Conservation (phyloP, 2,113 vertebrate species). For the Azemiops feae region DNA sequence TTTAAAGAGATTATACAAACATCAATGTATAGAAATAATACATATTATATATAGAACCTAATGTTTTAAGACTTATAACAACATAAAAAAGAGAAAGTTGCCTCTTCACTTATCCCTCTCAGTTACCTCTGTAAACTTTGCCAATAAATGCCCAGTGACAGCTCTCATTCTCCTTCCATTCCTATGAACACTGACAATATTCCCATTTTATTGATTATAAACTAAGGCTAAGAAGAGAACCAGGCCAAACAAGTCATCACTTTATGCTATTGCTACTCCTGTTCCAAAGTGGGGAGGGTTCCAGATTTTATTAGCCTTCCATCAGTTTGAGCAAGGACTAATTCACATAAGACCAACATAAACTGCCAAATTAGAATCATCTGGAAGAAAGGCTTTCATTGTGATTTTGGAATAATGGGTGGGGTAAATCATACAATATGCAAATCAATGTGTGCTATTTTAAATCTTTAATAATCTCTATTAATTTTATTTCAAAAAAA, state of each 20-base stretch:
- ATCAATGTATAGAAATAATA: neutral
- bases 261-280: neutral
- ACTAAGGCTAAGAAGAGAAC: neutral
- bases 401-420: neutral
- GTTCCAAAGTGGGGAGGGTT: neutral
- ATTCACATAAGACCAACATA: neutral
- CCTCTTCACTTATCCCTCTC: neutral
- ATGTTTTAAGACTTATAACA: neutral
- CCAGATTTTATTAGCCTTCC: neutral
- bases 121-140: neutral
- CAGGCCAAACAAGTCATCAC: neutral
- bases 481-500: neutral
- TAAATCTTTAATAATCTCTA: neutral
- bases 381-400: neutral
- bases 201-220: neutral
- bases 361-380: neutral
- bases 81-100: neutral
- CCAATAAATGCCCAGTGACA: neutral
- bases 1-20: neutral
- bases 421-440: neutral
- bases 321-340: neutral
- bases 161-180: neutral
- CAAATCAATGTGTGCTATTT: neutral
- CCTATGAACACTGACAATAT: neutral
- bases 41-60: neutral